Conservation (phyloP, 2,888 invertebrate genomes). For the Resseliella maxima region DNA sequence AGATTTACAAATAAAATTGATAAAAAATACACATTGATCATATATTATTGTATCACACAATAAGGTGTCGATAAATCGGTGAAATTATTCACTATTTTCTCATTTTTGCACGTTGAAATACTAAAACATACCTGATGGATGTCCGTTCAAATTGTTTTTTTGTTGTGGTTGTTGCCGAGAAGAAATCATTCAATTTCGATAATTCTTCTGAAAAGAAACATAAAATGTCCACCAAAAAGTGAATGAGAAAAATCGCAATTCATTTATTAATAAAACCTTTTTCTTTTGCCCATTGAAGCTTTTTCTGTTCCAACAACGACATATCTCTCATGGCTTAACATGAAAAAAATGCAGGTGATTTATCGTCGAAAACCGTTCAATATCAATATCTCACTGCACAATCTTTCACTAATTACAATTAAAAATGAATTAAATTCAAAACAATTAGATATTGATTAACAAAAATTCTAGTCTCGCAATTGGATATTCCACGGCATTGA, state of each 20-base stretch:
- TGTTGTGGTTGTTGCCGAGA: conserved; percentile 74
- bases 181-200: conserved; percentile 80
- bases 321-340: conserved; percentile 56
- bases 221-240: background rate
- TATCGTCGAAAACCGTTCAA: background rate
- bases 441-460: background rate
- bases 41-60: too few species aligned
- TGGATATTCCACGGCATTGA: background rate
- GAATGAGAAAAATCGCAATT: background rate
- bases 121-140: conserved; percentile 63
- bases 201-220: conserved; percentile 77
- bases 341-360: background rate
- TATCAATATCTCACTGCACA: background rate
- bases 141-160: conserved; percentile 67
- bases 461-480: conserved; percentile 11
- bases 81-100: too few species aligned
- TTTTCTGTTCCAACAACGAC: conserved; percentile 87
- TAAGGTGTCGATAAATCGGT: too few species aligned
- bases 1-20: too few species aligned
- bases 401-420: background rate
- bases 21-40: too few species aligned
- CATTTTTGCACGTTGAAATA: too few species aligned
- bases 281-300: conserved; percentile 93
- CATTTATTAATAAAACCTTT: conserved; percentile 73
- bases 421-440: background rate